These are phyloP conservation scores for Xestobium rufovillosum DNA, from an alignment of 2,888 invertebrate species.

Conservation along the genomic window DNA sequence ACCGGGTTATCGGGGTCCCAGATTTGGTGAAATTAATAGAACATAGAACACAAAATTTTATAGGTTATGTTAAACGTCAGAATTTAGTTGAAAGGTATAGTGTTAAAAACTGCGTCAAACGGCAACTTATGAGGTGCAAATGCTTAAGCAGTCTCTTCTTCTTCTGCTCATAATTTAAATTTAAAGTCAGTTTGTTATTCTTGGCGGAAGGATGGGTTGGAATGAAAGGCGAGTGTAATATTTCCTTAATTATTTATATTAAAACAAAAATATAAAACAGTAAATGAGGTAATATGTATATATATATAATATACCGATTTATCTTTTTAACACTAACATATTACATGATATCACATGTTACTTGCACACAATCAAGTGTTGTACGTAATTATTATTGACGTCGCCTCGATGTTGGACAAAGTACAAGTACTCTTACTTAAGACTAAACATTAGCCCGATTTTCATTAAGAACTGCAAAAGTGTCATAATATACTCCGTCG, in stretches of 20 bases:
- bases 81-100: no score
- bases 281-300: conserved; percentile 41
- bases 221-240: neutral
- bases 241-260: conserved; percentile 30
- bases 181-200: no score
- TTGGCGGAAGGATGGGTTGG: no score
- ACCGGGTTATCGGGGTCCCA: no score
- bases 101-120: no score
- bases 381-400: conserved; percentile 45
- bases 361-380: conserved; percentile 46
- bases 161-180: no score
- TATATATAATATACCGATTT: conserved; percentile 45
- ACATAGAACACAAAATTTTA: no score
- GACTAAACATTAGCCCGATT: conserved; percentile 24
- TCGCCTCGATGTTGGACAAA: conserved; percentile 44
- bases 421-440: conserved; percentile 38
- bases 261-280: conserved; percentile 41
- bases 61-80: no score
- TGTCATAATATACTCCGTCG: conserved; percentile 15
- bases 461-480: conserved; percentile 21
- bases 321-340: conserved; percentile 46
- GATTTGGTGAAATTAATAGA: no score
- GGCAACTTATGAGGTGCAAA: no score
- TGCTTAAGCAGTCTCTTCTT: no score
- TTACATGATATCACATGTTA: conserved; percentile 47